Base-by-base conservation (phyloP, 2,113 vertebrate species). In the Loxodonta africana region DNA sequence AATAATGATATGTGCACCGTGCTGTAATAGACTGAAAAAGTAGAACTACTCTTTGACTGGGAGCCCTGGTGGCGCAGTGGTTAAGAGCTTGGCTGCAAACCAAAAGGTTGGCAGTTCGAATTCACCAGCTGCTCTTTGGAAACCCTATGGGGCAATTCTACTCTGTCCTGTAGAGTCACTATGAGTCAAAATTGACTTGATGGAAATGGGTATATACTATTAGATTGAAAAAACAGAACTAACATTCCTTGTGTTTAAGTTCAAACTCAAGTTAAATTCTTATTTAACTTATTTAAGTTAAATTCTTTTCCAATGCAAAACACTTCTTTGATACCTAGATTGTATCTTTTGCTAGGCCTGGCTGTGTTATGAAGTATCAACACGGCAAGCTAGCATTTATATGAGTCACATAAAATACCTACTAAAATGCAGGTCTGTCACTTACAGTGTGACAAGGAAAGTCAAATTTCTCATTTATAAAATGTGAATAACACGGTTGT, bases 401-500 rank as follows among this genome's bases (percentile, higher is more conserved):
- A 85, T 28, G 37, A 33, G 88, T 62, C 60, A 62, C 21, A 62
- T 62, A 62, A 62, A 62, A 62, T 10, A 44, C 2, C 21, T 78
- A 17, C 87, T 86, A 37, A 44, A 94, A 85, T 78, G 46, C 7
- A 69, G 28, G 2, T 1, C 9, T 83, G 2, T 51, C 67, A 73
- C n/a, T 65, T 78, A 48, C 51, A 65, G 0, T 28, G 26, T 65
- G 41, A 53, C 3, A 57, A 94, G 7, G 46, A 83, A 91, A 91
- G 44, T n/a, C 80, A 84, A 60, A 74, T 28, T 71, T 84, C 89
- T 83, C 12, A 84, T 88, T 95, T 53, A 28, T n/a, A 74, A 76
- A 93, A 80, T 53, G 17, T 57, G n/a, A 94, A 89, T 33, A 74
- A 37, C 33, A 1, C 48, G 33, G 33, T 71, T 57, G 60, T 23